Percentiles rank a stretch among this genome's conserved stretches.
These are phyloP conservation scores for Entomyzon cyanotis DNA, from an alignment of 2,113 vertebrate genomes.

Conservation along the genomic window DNA sequence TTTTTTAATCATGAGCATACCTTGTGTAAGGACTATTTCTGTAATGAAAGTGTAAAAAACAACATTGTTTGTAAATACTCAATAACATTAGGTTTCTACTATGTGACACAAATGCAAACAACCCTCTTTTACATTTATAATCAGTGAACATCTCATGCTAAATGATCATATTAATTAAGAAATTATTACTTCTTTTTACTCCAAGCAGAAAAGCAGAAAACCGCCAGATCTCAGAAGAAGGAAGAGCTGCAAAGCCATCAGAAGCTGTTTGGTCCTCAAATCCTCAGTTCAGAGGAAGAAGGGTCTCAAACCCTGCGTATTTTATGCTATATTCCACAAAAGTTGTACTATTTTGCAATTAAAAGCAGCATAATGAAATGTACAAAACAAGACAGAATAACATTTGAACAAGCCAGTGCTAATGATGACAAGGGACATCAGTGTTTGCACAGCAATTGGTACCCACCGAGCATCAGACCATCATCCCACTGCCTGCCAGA, in stretches of 20 bases:
- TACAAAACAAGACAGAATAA: background rate
- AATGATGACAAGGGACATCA: rapidly evolving
- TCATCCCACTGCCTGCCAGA: rapidly evolving
- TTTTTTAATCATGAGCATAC: background rate
- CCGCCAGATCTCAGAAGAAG: rapidly evolving
- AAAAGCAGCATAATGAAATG: background rate
- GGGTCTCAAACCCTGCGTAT: background rate
- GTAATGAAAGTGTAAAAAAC: background rate
- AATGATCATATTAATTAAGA: background rate
- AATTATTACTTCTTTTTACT: background rate
- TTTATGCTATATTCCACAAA: background rate
- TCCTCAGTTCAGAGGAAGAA: too few relatives aligned
- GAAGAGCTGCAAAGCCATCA: background rate
- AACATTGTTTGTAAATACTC: background rate
- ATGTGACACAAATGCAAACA: background rate
- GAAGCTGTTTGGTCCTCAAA: background rate
- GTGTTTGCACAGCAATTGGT: background rate
- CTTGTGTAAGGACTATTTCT: background rate
- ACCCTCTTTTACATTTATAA: background rate
- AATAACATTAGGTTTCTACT: background rate
- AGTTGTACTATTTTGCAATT: background rate
- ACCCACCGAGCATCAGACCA: rapidly evolving
- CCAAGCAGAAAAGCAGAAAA: background rate
- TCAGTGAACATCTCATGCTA: background rate
- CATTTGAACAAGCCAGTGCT: background rate